A percentile compares a stretch with the other conserved stretches of the same genome.
phyloP scores from a whole-genome alignment of 2,888 invertebrate species.

The Norana najaformis region DNA sequence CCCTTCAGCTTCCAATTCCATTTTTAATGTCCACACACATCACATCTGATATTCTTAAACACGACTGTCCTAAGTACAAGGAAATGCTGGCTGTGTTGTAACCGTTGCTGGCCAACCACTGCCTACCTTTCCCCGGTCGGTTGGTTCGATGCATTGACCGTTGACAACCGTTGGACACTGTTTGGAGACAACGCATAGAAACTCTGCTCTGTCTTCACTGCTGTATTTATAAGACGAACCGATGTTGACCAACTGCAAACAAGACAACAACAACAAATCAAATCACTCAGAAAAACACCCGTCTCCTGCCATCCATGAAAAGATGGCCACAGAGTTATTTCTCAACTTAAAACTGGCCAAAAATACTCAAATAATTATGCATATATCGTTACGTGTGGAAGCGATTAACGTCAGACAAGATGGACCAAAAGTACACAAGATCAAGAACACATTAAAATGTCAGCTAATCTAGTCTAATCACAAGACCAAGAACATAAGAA shows the following conservation, averaged over 20 bases:
- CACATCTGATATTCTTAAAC: not conserved
- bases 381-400: too few species aligned
- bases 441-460: not conserved
- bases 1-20: not conserved
- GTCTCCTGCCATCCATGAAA: too few species aligned
- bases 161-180: slow-evolving; percentile 68
- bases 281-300: not conserved
- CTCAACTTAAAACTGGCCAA: not conserved
- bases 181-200: slow-evolving; percentile 95
- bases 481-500: too few species aligned
- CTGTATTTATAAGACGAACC: slow-evolving; percentile 92
- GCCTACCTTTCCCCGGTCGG: slow-evolving; percentile 37
- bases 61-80: too few species aligned
- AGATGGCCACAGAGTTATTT: too few species aligned
- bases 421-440: not conserved
- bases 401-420: not conserved
- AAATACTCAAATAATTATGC: not conserved
- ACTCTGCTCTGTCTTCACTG: slow-evolving; percentile 95
- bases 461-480: too few species aligned
- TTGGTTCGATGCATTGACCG: slow-evolving; percentile 27
- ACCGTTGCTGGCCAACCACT: not conserved
- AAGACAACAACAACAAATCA: not conserved
- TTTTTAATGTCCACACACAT: not conserved
- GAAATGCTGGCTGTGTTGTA: not conserved
- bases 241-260: slow-evolving; percentile 84